Evolutionary conservation across 1,140 invertebrate genomes (phyloP).

Genomic region (Lepidurus packardi): DNA sequence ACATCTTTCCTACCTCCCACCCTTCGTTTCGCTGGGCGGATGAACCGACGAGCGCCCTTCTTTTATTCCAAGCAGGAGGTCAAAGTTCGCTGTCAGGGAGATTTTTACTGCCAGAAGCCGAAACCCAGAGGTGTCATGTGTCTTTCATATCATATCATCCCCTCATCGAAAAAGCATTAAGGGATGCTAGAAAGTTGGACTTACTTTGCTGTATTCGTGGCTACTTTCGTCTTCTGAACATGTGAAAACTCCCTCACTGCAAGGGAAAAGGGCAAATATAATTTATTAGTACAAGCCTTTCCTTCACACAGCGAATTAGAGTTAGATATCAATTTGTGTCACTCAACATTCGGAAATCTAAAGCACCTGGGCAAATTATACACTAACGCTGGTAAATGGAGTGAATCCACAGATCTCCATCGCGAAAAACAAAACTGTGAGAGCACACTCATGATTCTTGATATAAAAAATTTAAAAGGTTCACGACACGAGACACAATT

Average conservation of each 20-base stretch:
- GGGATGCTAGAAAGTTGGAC: background rate
- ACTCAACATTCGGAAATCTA: background rate
- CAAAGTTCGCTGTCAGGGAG: background rate
- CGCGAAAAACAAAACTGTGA: slow-evolving; percentile 33
- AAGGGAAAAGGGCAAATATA: background rate
- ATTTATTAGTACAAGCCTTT: background rate
- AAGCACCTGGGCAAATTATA: slow-evolving; percentile 32
- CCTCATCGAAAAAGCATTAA: background rate
- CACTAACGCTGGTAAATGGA: slow-evolving; percentile 24
- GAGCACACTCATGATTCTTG: slow-evolving; percentile 30
- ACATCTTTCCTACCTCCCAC: background rate
- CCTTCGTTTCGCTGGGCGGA: background rate
- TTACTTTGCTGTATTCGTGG: slow-evolving; percentile 32
- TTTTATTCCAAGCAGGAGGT: background rate
- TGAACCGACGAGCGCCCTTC: too few species aligned
- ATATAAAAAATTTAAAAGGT: background rate
- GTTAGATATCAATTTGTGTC: background rate
- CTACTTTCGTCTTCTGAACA: slow-evolving; percentile 32
- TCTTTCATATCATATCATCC: background rate
- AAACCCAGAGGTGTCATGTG: background rate
- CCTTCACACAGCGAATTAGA: too few species aligned
- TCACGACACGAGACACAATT: background rate
- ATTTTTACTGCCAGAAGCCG: background rate
- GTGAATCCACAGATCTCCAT: slow-evolving; percentile 33
- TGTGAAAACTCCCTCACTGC: slow-evolving; percentile 32